Base-by-base conservation (phyloP, 2,113 vertebrate genomes). In the Salvator merianae region DNA sequence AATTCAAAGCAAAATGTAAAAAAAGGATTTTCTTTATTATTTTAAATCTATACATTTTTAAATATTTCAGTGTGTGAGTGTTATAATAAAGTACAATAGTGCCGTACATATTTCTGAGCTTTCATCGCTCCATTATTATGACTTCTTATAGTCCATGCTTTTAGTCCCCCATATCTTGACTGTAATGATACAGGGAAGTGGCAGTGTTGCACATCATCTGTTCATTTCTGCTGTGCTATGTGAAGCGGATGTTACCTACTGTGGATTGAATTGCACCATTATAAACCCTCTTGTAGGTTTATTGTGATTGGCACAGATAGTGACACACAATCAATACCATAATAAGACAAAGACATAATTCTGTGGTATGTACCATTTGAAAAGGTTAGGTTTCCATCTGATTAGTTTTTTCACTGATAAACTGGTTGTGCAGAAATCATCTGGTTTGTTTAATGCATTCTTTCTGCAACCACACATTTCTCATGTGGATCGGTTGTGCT, bases 1-100 rank as follows among this genome's bases (percentile, higher is more conserved):
- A 95, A 93, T 90, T 82, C 88, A 94, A 91, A 93, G 89, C 81
- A 93, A 93, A 94, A 93, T 88, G 85, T 84, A 81, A 93, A 92
- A 90, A 90, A 91, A 59, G 3, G 16, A 88, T 88, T 87, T 71
- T n/a, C 77, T 91, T 92, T 91, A 89, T 92, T 91, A 94, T 91
- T 93, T 92, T 89, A 86, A 94, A 93, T 78, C 82, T 85, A 90
- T 72, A 92, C 70, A 91, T 89, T 92, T 87, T 85, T 92, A 90
- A 93, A 93, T 87, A 93, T 90, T 91, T 91, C 90, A 82, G 24
- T 0, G 43, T 91, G 82, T 79, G 83, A 85, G 80, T 83, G 36
- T 81, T 87, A n/a, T 85, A 84, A 62, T 83, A 84, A 90, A 34
- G 34, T 78, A 72, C 77, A 86, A 90, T 85, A 87, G 66, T 47